A percentile compares a stretch with the other conserved stretches of the same genome.
Conservation (phyloP, 2,113 vertebrate species). For the Columba janthina region DNA sequence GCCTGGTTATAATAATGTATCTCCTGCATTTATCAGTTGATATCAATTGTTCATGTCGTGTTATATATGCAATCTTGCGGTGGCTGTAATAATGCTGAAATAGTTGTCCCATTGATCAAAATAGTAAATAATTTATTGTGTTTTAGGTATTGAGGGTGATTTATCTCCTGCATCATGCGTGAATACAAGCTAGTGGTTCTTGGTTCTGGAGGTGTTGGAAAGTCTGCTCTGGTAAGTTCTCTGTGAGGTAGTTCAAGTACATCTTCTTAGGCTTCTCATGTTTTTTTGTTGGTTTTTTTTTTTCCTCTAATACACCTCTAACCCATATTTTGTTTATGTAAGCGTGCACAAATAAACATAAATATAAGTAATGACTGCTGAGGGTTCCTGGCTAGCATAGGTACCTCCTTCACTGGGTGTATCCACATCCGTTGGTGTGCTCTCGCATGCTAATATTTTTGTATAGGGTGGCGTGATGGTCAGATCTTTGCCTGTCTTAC, state of each 20-base stretch:
- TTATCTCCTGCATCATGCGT: conserved; percentile 84
- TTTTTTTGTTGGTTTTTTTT: neutral
- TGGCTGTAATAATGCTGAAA: neutral
- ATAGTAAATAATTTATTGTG: neutral
- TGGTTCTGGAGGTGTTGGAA: conserved; percentile 91
- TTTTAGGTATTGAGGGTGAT: conserved; percentile 72
- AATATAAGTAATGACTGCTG: neutral
- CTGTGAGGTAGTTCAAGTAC: neutral
- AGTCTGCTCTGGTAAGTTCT: conserved; percentile 89
- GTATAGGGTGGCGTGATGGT: neutral
- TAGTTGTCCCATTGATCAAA: neutral
- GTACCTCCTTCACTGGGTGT: neutral
- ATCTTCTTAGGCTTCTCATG: neutral
- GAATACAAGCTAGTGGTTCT: conserved; percentile 93
- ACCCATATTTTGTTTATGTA: neutral
- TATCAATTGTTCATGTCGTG: neutral
- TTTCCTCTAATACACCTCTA: neutral
- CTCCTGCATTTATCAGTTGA: neutral
- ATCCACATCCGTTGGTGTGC: neutral
- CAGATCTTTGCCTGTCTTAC: neutral
- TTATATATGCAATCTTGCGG: neutral
- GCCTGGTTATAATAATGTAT: neutral
- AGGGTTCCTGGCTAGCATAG: neutral
- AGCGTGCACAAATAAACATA: neutral
- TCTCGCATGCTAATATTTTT: neutral